Conservation (phyloP, 2,888 invertebrate genomes). For the Apoderus coryli region DNA sequence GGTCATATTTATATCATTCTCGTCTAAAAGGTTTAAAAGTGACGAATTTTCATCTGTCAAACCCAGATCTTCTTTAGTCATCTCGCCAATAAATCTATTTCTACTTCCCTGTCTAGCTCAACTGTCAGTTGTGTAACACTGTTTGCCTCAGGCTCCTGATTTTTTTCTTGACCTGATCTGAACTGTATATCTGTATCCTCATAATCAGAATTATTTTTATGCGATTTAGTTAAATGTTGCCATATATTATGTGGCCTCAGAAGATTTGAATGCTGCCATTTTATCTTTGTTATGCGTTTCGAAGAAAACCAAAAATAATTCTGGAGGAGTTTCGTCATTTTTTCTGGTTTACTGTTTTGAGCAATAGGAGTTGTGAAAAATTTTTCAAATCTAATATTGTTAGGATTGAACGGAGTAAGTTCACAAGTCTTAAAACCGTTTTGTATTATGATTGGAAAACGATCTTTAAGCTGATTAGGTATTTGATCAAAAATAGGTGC, state of each 20-base stretch:
- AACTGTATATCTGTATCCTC: conserved; percentile 1
- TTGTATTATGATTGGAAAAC: conserved; percentile 6
- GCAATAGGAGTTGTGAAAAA: conserved; percentile 3
- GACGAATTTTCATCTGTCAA: conserved; percentile 4
- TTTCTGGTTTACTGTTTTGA: conserved; percentile 3
- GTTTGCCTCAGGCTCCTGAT: not conserved
- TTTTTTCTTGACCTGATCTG: conserved; percentile 1
- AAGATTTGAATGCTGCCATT: conserved; percentile 4
- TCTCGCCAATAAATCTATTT: not conserved
- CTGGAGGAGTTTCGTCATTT: conserved; percentile 2
- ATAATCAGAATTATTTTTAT: not conserved
- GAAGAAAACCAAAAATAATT: too few species aligned
- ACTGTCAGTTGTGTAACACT: conserved; percentile 1
- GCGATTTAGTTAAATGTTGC: conserved; percentile 2
- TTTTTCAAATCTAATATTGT: conserved; percentile 4
- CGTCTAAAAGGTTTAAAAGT: conserved; percentile 1
- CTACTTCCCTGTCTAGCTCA: not conserved
- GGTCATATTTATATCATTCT: conserved; percentile 5
- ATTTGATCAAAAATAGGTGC: conserved; percentile 4
- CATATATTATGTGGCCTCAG: too few species aligned
- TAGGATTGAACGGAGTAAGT: conserved; percentile 4
- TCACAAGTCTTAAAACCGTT: conserved; percentile 6
- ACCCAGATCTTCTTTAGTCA: conserved; percentile 3
- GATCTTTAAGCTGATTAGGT: conserved; percentile 6
- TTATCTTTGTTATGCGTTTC: conserved; percentile 3